Evolutionary conservation across 2,113 vertebrate genomes (phyloP).

Genomic region (Spheniscus mendiculus): DNA sequence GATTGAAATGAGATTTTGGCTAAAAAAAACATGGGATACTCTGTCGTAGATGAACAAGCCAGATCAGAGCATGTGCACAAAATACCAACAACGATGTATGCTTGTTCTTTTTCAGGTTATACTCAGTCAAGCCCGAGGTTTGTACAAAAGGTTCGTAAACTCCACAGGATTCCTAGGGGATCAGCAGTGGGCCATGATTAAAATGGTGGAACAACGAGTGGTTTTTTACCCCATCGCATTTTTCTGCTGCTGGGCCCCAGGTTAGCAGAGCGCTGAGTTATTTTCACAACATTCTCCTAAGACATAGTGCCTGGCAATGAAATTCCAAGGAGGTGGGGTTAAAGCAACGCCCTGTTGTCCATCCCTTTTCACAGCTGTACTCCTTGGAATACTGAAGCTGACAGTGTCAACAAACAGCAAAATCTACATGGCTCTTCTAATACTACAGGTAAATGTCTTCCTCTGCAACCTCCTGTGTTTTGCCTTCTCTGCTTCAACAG

Average conservation of each 20-base stretch:
- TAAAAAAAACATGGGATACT: background rate
- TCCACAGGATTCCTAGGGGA: constrained; percentile 82
- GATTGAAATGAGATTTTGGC: background rate
- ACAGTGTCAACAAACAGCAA: constrained; percentile 41
- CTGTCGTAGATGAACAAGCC: background rate
- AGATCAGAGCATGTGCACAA: background rate
- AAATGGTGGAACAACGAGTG: constrained; percentile 79
- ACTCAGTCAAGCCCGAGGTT: constrained; percentile 73
- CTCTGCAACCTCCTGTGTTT: background rate
- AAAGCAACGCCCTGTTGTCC: background rate
- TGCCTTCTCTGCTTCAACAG: background rate
- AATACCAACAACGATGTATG: background rate
- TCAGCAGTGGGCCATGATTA: constrained; percentile 83
- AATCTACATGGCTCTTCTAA: constrained; percentile 70
- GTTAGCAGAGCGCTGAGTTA: constrained; percentile 62
- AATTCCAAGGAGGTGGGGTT: background rate
- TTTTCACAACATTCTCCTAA: background rate
- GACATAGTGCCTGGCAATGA: background rate
- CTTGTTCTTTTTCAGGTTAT: constrained; percentile 73
- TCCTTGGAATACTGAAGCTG: constrained; percentile 74
- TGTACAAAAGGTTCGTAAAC: constrained; percentile 82
- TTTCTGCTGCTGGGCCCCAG: constrained; percentile 89
- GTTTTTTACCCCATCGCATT: constrained; percentile 83
- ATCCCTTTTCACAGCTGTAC: constrained; percentile 66
- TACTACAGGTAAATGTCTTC: constrained; percentile 76